Conservation (phyloP, 2,113 vertebrate genomes). For the Eudorcas thomsonii region DNA sequence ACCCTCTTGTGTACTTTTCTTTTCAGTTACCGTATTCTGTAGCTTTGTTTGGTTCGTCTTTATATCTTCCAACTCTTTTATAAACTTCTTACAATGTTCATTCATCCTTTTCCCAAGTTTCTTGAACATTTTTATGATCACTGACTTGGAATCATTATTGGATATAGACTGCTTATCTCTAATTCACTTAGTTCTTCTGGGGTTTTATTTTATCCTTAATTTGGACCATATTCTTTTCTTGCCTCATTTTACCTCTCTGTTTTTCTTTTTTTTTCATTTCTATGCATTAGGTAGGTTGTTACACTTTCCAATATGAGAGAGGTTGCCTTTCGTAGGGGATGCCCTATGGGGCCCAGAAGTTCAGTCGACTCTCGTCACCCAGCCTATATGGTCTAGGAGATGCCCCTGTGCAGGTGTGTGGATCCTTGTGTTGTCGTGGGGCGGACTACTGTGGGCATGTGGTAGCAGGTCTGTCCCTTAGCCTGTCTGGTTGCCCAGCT, state of each 20-base stretch:
- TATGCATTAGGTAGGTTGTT: neutral
- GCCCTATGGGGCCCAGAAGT: neutral
- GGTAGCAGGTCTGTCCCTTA: neutral
- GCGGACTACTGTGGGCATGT: neutral
- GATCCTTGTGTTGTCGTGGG: neutral
- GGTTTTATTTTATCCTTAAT: neutral
- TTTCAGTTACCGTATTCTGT: neutral
- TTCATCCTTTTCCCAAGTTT: neutral
- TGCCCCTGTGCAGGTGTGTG: neutral
- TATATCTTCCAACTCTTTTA: neutral
- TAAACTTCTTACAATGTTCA: neutral
- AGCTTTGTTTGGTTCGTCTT: neutral
- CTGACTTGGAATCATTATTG: neutral
- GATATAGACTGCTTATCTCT: neutral
- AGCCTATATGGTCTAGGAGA: neutral
- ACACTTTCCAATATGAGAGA: neutral
- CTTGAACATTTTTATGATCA: neutral
- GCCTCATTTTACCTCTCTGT: neutral
- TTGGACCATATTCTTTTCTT: neutral
- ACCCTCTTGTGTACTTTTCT: neutral
- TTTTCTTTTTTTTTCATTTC: neutral
- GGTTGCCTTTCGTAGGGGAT: neutral
- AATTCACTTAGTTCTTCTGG: neutral
- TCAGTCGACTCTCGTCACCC: neutral
- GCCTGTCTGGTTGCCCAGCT: neutral